Percentiles rank a stretch among this genome's conserved stretches.
These are phyloP conservation scores for Rhinatrema bivittatum DNA, from an alignment of 2,797 vertebrate genomes.

Conservation along the genomic window DNA sequence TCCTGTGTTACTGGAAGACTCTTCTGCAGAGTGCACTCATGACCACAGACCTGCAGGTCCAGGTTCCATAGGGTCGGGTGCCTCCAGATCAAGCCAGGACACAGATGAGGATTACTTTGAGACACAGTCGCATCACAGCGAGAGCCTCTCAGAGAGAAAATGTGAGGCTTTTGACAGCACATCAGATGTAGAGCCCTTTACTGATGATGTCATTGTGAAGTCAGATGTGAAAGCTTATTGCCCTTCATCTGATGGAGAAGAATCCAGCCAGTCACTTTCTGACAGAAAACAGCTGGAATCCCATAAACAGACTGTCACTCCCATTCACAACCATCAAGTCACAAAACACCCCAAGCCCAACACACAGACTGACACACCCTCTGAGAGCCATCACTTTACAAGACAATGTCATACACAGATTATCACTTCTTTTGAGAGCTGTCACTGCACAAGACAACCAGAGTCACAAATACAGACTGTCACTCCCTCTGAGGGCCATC, in stretches of 20 bases:
- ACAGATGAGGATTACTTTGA: constrained; percentile 60
- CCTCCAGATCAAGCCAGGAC: constrained; percentile 45
- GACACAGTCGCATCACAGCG: constrained; percentile 56
- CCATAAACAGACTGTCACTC: too few relatives aligned
- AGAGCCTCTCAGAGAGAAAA: constrained; percentile 55
- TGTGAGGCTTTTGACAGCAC: constrained; percentile 51
- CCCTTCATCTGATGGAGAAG: background rate
- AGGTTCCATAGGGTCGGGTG: constrained; percentile 29
- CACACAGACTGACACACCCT: too few relatives aligned
- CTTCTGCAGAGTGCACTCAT: constrained; percentile 45
- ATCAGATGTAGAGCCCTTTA: constrained; percentile 47
- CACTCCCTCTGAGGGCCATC: too few relatives aligned
- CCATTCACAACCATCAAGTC: too few relatives aligned
- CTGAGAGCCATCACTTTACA: too few relatives aligned
- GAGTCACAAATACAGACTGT: too few relatives aligned
- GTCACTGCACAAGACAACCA: too few relatives aligned
- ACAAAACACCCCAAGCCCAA: too few relatives aligned
- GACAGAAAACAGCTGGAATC: background rate
- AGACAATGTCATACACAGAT: too few relatives aligned
- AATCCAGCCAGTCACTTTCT: background rate
- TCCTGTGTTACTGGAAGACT: constrained; percentile 55
- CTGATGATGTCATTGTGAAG: constrained; percentile 27
- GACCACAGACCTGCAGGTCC: constrained; percentile 34
- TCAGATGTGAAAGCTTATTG: constrained; percentile 16
- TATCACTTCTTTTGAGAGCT: too few relatives aligned